Percentiles rank a stretch among this genome's conserved stretches.
phyloP scores from a whole-genome alignment of 2,797 vertebrate species.

The Notolepis coatsorum region DNA sequence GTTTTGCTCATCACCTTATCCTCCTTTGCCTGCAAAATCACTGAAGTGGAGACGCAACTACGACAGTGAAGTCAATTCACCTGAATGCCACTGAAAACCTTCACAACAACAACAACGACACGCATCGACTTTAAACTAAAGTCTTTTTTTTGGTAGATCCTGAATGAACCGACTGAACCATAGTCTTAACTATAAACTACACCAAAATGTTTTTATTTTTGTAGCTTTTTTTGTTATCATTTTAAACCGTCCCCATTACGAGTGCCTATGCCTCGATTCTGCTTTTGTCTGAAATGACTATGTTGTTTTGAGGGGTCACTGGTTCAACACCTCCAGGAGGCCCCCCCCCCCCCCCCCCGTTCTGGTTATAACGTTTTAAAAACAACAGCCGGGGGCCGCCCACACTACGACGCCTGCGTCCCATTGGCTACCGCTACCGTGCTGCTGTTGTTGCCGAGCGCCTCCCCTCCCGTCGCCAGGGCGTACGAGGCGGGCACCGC shows the following conservation, averaged over 20 bases:
- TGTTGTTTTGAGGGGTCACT: conserved; percentile 22
- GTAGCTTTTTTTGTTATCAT: conserved; percentile 37
- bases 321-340: conserved; percentile 5
- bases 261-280: conserved; percentile 42
- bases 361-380: conserved; percentile 28
- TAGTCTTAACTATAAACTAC: conserved; percentile 55
- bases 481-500: conserved; percentile 79
- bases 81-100: conserved; percentile 31
- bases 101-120: conserved; percentile 38
- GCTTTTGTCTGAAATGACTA: conserved; percentile 12
- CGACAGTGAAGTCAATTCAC: conserved; percentile 31
- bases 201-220: conserved; percentile 22
- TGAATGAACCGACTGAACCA: conserved; percentile 67
- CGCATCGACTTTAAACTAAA: conserved; percentile 44
- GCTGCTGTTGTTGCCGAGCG: conserved; percentile 85
- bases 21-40: conserved; percentile 11
- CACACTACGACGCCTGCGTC: conserved; percentile 82
- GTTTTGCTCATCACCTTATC: too few relatives aligned
- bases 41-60: conserved; percentile 5
- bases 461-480: conserved; percentile 76
- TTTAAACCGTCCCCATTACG: background rate
- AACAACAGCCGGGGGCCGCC: conserved; percentile 37
- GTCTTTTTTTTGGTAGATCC: conserved; percentile 69
- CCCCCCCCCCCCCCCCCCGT: too few relatives aligned
- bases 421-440: conserved; percentile 86